Evolutionary conservation across 2,797 vertebrate species (phyloP).

Genomic region (Ciconia nigra): DNA sequence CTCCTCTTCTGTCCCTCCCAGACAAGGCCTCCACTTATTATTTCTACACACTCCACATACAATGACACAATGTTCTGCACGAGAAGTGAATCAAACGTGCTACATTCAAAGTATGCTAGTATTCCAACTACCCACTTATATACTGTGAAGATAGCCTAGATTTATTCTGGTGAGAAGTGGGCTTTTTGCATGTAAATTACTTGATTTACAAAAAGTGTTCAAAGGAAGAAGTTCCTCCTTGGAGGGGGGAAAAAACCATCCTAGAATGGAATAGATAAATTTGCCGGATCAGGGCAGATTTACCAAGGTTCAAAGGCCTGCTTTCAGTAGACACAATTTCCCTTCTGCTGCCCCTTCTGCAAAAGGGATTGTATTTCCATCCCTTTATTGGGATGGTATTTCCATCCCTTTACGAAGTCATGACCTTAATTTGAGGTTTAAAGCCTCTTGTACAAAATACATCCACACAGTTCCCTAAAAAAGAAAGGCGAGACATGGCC

Average conservation of each 20-base stretch:
- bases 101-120: not conserved
- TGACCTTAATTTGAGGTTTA: not conserved
- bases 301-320: not conserved
- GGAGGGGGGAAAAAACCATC: not conserved
- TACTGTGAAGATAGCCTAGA: not conserved
- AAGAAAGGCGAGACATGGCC: not conserved
- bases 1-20: not conserved
- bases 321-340: not conserved
- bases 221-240: not conserved
- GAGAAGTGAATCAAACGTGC: not conserved
- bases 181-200: not conserved
- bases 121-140: not conserved
- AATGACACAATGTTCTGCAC: not conserved
- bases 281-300: not conserved
- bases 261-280: not conserved
- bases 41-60: not conserved
- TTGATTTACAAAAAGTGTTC: not conserved
- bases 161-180: not conserved
- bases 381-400: no score
- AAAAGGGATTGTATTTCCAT: not conserved
- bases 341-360: not conserved
- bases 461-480: not conserved
- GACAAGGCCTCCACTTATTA: not conserved
- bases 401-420: not conserved
- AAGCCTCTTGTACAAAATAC: not conserved